Conservation (phyloP, 2,888 invertebrate genomes). For the Chrysomela aeneicollis region DNA sequence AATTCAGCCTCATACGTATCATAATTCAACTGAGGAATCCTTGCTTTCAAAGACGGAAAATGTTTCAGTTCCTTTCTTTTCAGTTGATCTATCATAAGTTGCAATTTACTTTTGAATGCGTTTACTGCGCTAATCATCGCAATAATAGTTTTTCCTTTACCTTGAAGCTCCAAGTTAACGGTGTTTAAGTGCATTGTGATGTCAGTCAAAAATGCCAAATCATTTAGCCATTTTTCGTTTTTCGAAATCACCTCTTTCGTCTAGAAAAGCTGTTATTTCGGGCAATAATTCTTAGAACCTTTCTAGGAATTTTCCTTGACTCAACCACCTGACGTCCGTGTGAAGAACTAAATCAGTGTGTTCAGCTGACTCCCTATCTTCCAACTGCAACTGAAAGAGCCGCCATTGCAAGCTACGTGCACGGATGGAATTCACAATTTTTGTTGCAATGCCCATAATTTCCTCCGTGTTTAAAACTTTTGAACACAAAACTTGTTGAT, state of each 20-base stretch:
- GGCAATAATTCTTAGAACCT: slow-evolving; percentile 15
- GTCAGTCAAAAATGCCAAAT: slow-evolving; percentile 13
- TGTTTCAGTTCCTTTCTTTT: slow-evolving; percentile 35
- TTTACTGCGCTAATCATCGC: slow-evolving; percentile 24
- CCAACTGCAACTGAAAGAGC: slow-evolving; percentile 20
- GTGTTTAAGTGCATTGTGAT: slow-evolving; percentile 15
- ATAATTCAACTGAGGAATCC: slow-evolving; percentile 23
- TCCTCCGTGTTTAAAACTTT: slow-evolving; percentile 15
- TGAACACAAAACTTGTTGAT: slow-evolving; percentile 18
- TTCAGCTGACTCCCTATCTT: slow-evolving; percentile 15
- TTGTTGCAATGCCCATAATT: slow-evolving; percentile 27
- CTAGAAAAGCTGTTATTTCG: slow-evolving; percentile 32
- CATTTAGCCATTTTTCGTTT: slow-evolving; percentile 34
- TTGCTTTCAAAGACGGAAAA: slow-evolving; percentile 33
- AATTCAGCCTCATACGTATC: slow-evolving; percentile 18
- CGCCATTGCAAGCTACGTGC: slow-evolving; percentile 28
- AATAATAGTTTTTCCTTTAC: slow-evolving; percentile 14
- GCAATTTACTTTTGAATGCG: slow-evolving; percentile 36
- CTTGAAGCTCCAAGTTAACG: slow-evolving; percentile 16
- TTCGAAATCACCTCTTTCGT: slow-evolving; percentile 38
- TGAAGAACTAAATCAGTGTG: slow-evolving; percentile 26
- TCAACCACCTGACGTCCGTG: slow-evolving; percentile 21
- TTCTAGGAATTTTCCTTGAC: slow-evolving; percentile 15
- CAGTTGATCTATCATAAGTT: slow-evolving; percentile 36
- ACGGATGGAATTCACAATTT: slow-evolving; percentile 28